Conservation (phyloP, 2,888 invertebrate species). For the Lysandra bellargus region DNA sequence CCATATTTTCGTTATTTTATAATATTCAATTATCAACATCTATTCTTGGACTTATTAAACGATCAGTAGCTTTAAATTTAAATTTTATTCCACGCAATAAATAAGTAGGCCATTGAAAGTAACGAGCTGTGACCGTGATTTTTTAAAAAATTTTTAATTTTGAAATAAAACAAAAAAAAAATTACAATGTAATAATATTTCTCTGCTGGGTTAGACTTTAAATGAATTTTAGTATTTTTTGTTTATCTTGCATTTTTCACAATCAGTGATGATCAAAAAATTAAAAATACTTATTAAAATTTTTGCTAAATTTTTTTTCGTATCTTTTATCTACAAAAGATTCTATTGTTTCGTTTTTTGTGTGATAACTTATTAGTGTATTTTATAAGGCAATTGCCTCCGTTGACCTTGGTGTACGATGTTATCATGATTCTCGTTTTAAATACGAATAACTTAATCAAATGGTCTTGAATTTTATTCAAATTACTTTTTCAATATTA, state of each 20-base stretch:
- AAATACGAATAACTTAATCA: conserved; percentile 20
- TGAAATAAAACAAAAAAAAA: neutral
- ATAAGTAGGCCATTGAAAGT: neutral
- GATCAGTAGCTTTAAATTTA: neutral
- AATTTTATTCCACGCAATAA: neutral
- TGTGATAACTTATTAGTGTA: neutral
- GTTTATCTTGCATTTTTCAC: neutral
- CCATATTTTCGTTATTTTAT: neutral
- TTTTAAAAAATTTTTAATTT: neutral
- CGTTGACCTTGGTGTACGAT: neutral
- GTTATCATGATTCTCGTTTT: conserved; percentile 2
- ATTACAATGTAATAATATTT: neutral
- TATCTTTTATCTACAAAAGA: neutral
- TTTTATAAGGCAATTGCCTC: conserved; percentile 13
- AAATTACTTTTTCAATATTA: conserved; percentile 33
- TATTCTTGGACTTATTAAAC: neutral
- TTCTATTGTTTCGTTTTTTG: conserved; percentile 1
- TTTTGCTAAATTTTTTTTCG: neutral
- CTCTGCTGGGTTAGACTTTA: neutral
- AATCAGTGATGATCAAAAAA: neutral
- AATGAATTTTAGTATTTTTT: neutral
- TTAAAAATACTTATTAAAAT: neutral
- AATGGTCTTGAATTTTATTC: conserved; percentile 29
- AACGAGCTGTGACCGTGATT: neutral
- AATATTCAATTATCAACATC: neutral